phyloP scores from a whole-genome alignment of 1,140 invertebrate genomes.

The Spodoptera frugiperda region DNA sequence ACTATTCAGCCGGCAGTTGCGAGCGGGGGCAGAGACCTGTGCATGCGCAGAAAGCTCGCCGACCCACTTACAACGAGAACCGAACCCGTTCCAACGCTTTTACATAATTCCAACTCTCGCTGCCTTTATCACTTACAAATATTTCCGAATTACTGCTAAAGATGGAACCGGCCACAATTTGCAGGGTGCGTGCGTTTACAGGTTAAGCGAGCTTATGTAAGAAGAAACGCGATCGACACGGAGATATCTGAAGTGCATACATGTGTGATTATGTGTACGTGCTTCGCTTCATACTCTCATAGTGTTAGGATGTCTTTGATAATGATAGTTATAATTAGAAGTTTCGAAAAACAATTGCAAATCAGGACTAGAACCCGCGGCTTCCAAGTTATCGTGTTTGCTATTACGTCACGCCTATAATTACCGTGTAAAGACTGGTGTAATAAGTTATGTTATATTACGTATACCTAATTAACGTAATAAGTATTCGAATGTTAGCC shows the following conservation, averaged over 20 bases:
- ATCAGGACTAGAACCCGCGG: no score
- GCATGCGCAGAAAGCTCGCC: slow-evolving; percentile 63
- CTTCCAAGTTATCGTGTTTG: no score
- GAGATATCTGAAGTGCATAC: not conserved
- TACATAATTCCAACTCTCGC: slow-evolving; percentile 71
- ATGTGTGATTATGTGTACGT: no score
- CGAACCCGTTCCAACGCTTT: slow-evolving; percentile 66
- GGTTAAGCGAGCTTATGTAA: slow-evolving; percentile 37
- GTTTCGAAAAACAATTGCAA: no score
- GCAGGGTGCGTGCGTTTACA: slow-evolving; percentile 5
- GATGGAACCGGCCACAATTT: slow-evolving; percentile 12
- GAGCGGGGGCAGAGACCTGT: slow-evolving; percentile 39
- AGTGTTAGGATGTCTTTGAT: no score
- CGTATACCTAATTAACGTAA: no score
- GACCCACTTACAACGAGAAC: slow-evolving; percentile 60
- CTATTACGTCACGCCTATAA: no score
- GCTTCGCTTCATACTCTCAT: no score
- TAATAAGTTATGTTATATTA: no score
- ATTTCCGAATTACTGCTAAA: slow-evolving; percentile 41
- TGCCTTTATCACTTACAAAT: slow-evolving; percentile 43
- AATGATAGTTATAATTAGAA: no score
- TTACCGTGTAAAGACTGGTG: no score
- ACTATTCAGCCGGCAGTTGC: slow-evolving; percentile 33
- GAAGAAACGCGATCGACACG: slow-evolving; percentile 33
- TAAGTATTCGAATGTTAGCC: not conserved